These are phyloP conservation scores for Dryoscopus gambensis DNA, from an alignment of 2,113 vertebrate genomes.

Conservation along the genomic window DNA sequence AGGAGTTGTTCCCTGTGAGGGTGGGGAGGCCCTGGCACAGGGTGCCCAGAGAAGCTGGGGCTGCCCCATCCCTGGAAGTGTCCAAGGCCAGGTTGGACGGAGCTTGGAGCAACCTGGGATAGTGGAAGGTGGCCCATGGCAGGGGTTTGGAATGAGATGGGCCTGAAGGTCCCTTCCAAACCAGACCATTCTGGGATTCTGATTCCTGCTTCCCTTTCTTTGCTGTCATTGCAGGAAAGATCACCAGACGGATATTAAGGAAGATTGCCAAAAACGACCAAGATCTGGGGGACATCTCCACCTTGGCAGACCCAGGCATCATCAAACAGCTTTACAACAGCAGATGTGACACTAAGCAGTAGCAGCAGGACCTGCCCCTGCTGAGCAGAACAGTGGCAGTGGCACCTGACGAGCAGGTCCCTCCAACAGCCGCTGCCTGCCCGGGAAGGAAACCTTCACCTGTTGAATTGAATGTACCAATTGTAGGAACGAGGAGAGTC, in stretches of 20 bases:
- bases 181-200: background rate
- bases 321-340: conserved; percentile 87
- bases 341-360: conserved; percentile 80
- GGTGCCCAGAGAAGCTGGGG: background rate
- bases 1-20: background rate
- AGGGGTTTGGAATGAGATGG: background rate
- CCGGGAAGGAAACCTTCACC: background rate
- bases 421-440: background rate
- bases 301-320: conserved; percentile 85
- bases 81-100: rapidly evolving
- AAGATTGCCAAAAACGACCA: conserved; percentile 91
- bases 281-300: conserved; percentile 90
- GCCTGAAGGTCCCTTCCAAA: background rate
- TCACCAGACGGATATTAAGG: conserved; percentile 89
- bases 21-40: background rate
- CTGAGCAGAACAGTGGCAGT: background rate
- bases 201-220: background rate
- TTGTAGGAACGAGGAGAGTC: background rate
- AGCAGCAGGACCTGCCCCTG: background rate
- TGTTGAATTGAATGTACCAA: conserved; percentile 18
- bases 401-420: background rate
- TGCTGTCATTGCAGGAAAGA: conserved; percentile 81
- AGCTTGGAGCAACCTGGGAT: background rate
- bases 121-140: background rate
- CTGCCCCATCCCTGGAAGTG: background rate